Evolutionary conservation across 2,113 vertebrate genomes (phyloP).

Genomic region (Neodon shergylaensis): DNA sequence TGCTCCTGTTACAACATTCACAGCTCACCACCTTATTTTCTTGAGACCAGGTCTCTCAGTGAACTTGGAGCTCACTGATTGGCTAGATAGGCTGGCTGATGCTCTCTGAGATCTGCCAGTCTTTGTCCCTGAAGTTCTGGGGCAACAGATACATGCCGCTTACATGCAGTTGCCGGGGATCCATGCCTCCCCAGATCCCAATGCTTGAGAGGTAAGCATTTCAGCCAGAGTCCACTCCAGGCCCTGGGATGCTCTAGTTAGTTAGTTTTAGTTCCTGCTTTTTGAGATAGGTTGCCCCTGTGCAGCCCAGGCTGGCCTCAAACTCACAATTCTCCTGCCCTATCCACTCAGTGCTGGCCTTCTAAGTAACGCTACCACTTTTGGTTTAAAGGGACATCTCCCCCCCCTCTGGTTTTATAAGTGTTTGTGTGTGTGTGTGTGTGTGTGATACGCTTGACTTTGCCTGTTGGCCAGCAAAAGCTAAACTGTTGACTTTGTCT

Average conservation of each 20-base stretch:
- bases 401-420: background rate
- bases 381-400: background rate
- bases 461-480: background rate
- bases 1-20: no score
- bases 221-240: background rate
- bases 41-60: background rate
- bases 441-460: background rate
- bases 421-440: no score
- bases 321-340: background rate
- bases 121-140: background rate
- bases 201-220: background rate
- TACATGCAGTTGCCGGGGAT: background rate
- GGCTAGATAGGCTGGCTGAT: background rate
- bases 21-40: background rate
- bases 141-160: background rate
- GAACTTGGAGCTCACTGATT: background rate
- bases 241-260: background rate
- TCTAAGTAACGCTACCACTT: background rate
- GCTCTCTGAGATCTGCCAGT: background rate
- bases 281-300: background rate
- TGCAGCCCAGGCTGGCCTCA: background rate
- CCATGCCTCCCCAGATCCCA: no score
- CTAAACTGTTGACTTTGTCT: background rate
- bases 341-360: background rate
- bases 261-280: background rate